Evolutionary conservation across 2,888 invertebrate species (phyloP).

Genomic region (Acrobasis consociella): DNA sequence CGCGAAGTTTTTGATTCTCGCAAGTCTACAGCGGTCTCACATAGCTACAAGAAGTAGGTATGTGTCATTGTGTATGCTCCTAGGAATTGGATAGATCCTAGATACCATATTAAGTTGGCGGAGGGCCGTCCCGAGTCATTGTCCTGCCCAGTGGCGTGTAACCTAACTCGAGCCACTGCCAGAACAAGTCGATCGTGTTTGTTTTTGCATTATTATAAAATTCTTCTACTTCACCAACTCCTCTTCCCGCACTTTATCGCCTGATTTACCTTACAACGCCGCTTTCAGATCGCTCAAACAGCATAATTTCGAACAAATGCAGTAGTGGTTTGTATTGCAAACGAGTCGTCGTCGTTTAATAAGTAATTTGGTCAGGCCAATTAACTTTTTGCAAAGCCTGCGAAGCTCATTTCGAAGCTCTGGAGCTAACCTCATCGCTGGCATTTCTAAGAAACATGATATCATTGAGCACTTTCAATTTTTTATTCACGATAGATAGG

Average conservation of each 20-base stretch:
- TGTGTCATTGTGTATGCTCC: no score
- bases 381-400: slow-evolving; percentile 17
- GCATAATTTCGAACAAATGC: background rate
- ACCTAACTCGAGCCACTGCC: slow-evolving; percentile 43
- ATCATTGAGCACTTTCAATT: slow-evolving; percentile 11
- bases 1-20: no score
- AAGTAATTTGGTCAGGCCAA: slow-evolving; percentile 15
- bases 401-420: slow-evolving; percentile 19
- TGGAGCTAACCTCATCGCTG: slow-evolving; percentile 10
- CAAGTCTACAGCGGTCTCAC: no score
- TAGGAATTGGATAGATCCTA: slow-evolving; percentile 1
- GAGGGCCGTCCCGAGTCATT: slow-evolving; percentile 56
- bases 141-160: slow-evolving; percentile 70
- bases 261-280: slow-evolving; percentile 38
- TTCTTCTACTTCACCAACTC: slow-evolving; percentile 48
- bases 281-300: slow-evolving; percentile 20
- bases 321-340: background rate
- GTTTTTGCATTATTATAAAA: slow-evolving; percentile 77
- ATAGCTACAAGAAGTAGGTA: no score
- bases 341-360: background rate
- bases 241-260: slow-evolving; percentile 33
- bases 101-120: background rate
- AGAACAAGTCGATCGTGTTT: slow-evolving; percentile 67
- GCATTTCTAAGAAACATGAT: slow-evolving; percentile 26
- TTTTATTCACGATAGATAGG: background rate